Conservation (phyloP, 1,140 invertebrate species). For the Tetranychus cinnabarinus region DNA sequence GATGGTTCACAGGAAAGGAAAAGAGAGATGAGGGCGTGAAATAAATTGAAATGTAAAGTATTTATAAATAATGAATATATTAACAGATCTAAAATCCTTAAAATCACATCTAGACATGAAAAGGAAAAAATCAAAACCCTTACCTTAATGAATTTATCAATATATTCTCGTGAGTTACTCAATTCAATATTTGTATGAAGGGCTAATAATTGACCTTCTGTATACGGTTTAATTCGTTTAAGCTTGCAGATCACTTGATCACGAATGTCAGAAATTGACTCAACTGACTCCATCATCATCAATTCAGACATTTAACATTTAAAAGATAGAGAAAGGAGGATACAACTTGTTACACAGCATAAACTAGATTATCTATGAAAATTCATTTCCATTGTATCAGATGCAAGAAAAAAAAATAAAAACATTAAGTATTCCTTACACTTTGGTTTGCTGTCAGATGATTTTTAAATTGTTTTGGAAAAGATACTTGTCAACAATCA, state of each 20-base stretch:
- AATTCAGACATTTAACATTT: too few relatives aligned
- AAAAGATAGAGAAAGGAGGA: too few relatives aligned
- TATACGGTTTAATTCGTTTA: slow-evolving; percentile 8
- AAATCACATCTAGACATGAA: not conserved
- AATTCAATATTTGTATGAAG: slow-evolving; percentile 6
- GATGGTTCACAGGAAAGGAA: too few relatives aligned
- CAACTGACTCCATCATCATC: too few relatives aligned
- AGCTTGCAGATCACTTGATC: slow-evolving; percentile 4
- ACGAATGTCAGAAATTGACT: not conserved
- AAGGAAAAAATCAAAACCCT: not conserved
- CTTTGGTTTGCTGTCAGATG: too few relatives aligned
- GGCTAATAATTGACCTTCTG: slow-evolving; percentile 4
- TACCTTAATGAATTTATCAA: slow-evolving; percentile 4
- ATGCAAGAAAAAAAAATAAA: too few relatives aligned
- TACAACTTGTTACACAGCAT: too few relatives aligned
- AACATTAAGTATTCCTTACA: too few relatives aligned
- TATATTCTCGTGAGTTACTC: not conserved
- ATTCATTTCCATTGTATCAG: too few relatives aligned
- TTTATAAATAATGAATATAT: not conserved
- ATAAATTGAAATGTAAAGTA: not conserved
- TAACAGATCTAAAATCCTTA: not conserved
- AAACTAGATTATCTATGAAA: too few relatives aligned
- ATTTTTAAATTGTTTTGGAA: too few relatives aligned
- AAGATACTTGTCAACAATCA: too few relatives aligned
- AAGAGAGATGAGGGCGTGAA: not conserved